These are phyloP conservation scores for Nymphalis polychloros DNA, from an alignment of 2,888 invertebrate species.

Conservation along the genomic window DNA sequence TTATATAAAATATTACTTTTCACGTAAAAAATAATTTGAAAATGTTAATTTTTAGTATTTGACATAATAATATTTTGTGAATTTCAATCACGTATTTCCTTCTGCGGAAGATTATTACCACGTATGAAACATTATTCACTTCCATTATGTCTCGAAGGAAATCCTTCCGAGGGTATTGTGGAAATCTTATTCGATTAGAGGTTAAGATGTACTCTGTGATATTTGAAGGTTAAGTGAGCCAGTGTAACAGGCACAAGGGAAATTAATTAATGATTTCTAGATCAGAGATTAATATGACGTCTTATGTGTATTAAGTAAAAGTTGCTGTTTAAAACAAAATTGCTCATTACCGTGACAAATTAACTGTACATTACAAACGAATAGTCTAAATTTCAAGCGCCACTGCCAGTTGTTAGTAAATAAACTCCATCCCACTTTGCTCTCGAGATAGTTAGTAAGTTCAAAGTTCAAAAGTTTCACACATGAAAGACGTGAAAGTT, in stretches of 20 bases:
- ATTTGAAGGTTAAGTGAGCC: not conserved
- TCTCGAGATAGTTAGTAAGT: conserved; percentile 12
- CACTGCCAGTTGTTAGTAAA: conserved; percentile 12
- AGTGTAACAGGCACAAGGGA: too few relatives aligned
- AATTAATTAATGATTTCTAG: too few relatives aligned
- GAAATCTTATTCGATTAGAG: conserved; percentile 7
- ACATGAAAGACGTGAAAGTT: conserved; percentile 7
- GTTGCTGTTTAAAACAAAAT: too few relatives aligned
- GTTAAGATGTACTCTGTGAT: not conserved
- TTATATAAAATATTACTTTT: not conserved
- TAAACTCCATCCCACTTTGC: conserved; percentile 10
- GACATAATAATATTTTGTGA: not conserved
- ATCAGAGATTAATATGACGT: too few relatives aligned
- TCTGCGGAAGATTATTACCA: conserved; percentile 14
- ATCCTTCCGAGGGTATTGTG: conserved; percentile 9
- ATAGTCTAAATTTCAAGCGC: not conserved
- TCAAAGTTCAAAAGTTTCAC: conserved; percentile 5
- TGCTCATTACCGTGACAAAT: not conserved
- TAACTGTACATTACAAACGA: not conserved
- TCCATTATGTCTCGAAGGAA: conserved; percentile 8
- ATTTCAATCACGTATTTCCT: conserved; percentile 12
- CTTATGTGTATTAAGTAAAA: too few relatives aligned
- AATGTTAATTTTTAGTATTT: not conserved
- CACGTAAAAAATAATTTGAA: not conserved
- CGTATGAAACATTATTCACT: conserved; percentile 21